A percentile compares a stretch with the other conserved stretches of the same genome.
These are phyloP conservation scores for Leptopilina myrica DNA, from an alignment of 2,888 invertebrate genomes.

Conservation along the genomic window DNA sequence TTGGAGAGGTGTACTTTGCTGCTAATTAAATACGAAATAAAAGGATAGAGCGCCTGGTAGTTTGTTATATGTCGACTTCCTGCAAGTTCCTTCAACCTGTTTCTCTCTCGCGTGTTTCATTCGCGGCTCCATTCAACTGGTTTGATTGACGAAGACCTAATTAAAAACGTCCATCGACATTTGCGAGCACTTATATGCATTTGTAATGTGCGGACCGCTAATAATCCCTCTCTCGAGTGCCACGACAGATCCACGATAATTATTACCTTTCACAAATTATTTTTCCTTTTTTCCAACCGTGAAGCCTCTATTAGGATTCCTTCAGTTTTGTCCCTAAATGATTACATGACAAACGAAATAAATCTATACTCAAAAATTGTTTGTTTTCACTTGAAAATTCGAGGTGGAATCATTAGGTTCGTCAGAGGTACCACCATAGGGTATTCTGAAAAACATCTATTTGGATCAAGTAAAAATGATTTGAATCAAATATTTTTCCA, in stretches of 20 bases:
- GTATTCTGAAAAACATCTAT: too few relatives aligned
- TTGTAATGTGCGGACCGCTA: neutral
- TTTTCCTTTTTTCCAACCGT: neutral
- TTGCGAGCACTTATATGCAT: neutral
- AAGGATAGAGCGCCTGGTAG: constrained; percentile 54
- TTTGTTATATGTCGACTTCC: constrained; percentile 57
- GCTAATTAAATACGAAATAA: constrained; percentile 64
- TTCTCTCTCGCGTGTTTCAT: constrained; percentile 38
- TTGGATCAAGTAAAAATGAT: too few relatives aligned
- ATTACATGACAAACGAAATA: neutral
- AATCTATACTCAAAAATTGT: neutral
- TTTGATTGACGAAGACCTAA: constrained; percentile 57
- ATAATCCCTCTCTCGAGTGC: neutral
- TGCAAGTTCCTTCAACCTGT: constrained; percentile 43
- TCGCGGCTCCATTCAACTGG: constrained; percentile 39
- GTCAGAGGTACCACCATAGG: too few relatives aligned
- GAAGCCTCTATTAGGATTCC: neutral
- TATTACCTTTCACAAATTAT: neutral
- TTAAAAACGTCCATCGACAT: constrained; percentile 51
- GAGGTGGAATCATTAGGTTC: neutral
- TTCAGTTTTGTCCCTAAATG: neutral
- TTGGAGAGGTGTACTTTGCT: constrained; percentile 39
- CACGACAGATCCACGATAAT: neutral
- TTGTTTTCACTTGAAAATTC: neutral
- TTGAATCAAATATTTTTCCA: too few relatives aligned